These are phyloP conservation scores for Drosophila mayaguana DNA, from an alignment of 2,888 invertebrate genomes.

Conservation along the genomic window DNA sequence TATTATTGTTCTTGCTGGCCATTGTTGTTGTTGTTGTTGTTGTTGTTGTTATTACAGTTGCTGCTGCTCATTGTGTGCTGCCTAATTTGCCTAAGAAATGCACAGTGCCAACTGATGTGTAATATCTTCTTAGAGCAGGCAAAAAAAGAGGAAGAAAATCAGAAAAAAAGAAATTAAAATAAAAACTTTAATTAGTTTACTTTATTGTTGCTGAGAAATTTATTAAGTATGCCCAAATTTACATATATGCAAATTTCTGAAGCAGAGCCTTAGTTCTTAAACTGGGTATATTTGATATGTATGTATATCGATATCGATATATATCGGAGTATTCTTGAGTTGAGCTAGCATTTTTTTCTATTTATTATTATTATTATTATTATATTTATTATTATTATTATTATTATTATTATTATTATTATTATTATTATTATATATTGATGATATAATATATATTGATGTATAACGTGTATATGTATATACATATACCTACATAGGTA, in stretches of 20 bases:
- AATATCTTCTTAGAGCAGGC: constrained; percentile 9
- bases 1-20: constrained; percentile 9
- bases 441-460: neutral
- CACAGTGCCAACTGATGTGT: constrained; percentile 27
- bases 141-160: neutral
- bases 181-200: constrained; percentile 10
- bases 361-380: no score
- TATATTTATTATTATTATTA: no score
- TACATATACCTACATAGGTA: no score
- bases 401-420: no score
- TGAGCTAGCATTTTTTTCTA: no score
- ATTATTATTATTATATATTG: no score
- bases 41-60: constrained; percentile 8
- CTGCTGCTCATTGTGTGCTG: constrained; percentile 17
- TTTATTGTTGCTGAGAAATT: neutral
- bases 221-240: neutral
- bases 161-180: neutral
- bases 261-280: neutral
- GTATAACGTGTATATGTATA: no score
- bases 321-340: no score
- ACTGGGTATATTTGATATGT: neutral
- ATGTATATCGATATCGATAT: no score
- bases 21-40: neutral
- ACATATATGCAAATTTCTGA: neutral
- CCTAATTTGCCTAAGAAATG: constrained; percentile 40